A percentile compares a stretch with the other conserved stretches of the same genome.
phyloP scores from a whole-genome alignment of 2,888 invertebrate species.

The Lydus trimaculatus region DNA sequence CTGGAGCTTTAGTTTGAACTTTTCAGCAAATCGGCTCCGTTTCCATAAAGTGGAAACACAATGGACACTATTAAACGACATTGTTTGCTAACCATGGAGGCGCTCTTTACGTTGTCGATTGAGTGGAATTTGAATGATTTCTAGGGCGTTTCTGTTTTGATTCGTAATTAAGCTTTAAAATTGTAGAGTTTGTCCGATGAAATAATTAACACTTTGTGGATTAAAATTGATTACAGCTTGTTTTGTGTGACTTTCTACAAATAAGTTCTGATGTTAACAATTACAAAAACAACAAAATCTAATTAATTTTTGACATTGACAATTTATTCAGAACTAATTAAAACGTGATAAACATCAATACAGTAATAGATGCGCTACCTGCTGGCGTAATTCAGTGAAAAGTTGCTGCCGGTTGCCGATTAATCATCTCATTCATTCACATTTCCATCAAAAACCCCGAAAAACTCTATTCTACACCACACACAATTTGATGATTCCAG shows the following conservation, averaged over 20 bases:
- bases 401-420: neutral
- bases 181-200: neutral
- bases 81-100: neutral
- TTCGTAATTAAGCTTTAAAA: neutral
- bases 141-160: neutral
- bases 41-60: neutral
- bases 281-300: neutral
- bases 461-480: neutral
- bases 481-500: neutral
- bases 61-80: neutral
- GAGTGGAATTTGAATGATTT: neutral
- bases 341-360: neutral
- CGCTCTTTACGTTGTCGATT: neutral
- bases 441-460: neutral
- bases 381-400: neutral
- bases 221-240: neutral
- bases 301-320: neutral
- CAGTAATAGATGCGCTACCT: neutral
- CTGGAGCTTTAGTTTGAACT: neutral
- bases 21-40: neutral
- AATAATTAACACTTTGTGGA: too few relatives aligned
- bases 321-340: neutral
- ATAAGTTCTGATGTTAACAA: neutral
- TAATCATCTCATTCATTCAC: neutral
- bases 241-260: neutral